Conservation (phyloP, 2,113 vertebrate species). For the Leptocoma aspasia region DNA sequence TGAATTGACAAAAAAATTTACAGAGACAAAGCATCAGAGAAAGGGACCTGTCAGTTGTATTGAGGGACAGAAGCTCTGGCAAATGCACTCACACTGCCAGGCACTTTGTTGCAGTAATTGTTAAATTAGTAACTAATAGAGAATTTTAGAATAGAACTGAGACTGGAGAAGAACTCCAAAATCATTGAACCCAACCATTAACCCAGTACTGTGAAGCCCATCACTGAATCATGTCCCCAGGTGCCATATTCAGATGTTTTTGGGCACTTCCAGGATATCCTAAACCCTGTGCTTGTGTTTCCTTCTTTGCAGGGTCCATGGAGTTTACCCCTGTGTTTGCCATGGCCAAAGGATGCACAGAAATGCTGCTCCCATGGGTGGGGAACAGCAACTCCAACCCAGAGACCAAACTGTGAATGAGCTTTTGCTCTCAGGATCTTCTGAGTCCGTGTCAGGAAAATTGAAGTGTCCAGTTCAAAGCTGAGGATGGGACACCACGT, state of each 20-base stretch:
- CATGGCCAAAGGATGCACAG: not conserved
- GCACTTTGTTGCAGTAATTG: not conserved
- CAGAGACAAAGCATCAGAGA: not conserved
- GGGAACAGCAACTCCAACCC: not conserved
- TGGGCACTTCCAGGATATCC: not conserved
- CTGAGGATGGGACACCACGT: not conserved
- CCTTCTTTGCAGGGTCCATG: not conserved
- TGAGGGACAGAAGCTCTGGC: not conserved
- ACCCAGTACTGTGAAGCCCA: not conserved
- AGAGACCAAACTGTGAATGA: not conserved
- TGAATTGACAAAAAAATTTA: not conserved
- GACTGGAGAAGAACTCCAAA: not conserved
- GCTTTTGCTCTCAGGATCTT: not conserved
- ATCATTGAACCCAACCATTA: not conserved
- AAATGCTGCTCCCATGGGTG: not conserved
- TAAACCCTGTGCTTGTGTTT: not conserved
- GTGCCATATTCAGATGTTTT: not conserved
- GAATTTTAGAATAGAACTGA: not conserved
- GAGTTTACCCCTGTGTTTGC: not conserved
- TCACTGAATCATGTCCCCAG: fast-evolving
- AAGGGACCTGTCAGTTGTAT: not conserved
- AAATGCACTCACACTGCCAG: not conserved
- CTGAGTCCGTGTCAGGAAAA: not conserved
- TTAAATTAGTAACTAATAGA: not conserved
- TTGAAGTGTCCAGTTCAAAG: not conserved